Evolutionary conservation across 2,888 invertebrate species (phyloP).

Genomic region (Thereva nobilitata): DNA sequence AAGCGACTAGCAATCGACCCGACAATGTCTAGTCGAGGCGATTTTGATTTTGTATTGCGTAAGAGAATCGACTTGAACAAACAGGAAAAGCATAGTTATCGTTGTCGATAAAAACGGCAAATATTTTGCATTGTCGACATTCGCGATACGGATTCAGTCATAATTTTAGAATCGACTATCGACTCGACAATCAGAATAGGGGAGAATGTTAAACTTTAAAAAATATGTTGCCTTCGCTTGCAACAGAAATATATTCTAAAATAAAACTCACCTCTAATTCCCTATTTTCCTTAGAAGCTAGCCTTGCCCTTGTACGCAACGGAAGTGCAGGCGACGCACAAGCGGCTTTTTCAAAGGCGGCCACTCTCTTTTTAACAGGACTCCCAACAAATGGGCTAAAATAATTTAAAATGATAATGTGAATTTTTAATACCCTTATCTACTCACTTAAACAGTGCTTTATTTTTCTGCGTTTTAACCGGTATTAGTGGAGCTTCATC

Average conservation of each 20-base stretch:
- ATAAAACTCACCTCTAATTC: slow-evolving; percentile 42
- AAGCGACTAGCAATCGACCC: too few relatives aligned
- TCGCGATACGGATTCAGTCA: too few relatives aligned
- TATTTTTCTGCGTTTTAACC: slow-evolving; percentile 49
- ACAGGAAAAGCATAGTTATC: too few relatives aligned
- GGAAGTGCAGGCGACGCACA: slow-evolving; percentile 44
- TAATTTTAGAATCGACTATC: too few relatives aligned
- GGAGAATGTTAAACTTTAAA: too few relatives aligned
- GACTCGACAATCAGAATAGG: too few relatives aligned
- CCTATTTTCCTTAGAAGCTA: slow-evolving; percentile 49
- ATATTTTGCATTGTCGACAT: too few relatives aligned
- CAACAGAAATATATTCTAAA: not conserved
- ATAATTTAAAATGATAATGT: slow-evolving; percentile 40
- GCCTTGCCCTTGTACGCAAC: slow-evolving; percentile 42
- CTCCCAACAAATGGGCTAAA: slow-evolving; percentile 65
- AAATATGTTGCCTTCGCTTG: too few relatives aligned
- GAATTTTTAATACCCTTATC: not conserved
- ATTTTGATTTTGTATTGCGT: too few relatives aligned
- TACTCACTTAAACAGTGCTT: slow-evolving; percentile 55
- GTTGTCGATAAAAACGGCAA: too few relatives aligned
- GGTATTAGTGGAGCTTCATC: slow-evolving; percentile 32
- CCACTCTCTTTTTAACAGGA: slow-evolving; percentile 65
- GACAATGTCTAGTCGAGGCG: too few relatives aligned
- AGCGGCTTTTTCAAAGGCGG: slow-evolving; percentile 63
- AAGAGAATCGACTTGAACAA: too few relatives aligned